phyloP scores from a whole-genome alignment of 53 echinoderm and acorn worm genomes.

The Echinometra lucunter region DNA sequence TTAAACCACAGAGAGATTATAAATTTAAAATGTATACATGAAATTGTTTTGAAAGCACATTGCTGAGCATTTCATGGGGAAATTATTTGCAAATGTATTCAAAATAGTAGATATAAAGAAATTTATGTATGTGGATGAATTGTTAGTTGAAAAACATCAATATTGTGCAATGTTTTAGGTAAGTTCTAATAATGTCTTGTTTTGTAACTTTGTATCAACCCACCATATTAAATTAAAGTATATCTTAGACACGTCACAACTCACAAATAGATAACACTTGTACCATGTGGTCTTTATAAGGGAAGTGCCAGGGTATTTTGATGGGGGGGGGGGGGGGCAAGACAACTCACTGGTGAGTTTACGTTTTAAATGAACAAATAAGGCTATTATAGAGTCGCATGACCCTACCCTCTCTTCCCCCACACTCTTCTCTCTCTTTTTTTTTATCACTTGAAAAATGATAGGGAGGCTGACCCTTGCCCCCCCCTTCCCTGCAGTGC shows the following conservation, averaged over 20 bases:
- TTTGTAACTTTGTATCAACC: not conserved
- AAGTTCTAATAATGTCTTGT: not conserved
- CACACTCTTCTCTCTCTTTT: no score
- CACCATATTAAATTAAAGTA: slow-evolving; percentile 21
- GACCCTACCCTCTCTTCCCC: no score
- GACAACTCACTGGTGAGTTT: no score
- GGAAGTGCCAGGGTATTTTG: no score
- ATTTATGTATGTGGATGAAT: not conserved
- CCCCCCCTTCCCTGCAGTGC: no score
- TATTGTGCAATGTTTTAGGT: not conserved
- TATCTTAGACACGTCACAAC: not conserved
- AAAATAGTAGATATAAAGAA: not conserved
- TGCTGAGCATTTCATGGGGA: not conserved
- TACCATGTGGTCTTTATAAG: not conserved
- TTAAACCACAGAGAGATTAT: no score
- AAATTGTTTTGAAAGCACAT: not conserved
- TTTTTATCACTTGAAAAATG: no score
- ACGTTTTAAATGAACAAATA: no score
- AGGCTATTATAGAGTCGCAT: no score
- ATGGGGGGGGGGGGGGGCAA: no score
- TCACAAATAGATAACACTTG: not conserved
- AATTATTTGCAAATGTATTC: not conserved
- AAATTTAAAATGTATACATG: not conserved
- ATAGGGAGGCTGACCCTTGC: no score
- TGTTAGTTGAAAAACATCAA: not conserved